These are phyloP conservation scores for Tragulus kanchil DNA, from an alignment of 2,113 vertebrate species.

Conservation along the genomic window DNA sequence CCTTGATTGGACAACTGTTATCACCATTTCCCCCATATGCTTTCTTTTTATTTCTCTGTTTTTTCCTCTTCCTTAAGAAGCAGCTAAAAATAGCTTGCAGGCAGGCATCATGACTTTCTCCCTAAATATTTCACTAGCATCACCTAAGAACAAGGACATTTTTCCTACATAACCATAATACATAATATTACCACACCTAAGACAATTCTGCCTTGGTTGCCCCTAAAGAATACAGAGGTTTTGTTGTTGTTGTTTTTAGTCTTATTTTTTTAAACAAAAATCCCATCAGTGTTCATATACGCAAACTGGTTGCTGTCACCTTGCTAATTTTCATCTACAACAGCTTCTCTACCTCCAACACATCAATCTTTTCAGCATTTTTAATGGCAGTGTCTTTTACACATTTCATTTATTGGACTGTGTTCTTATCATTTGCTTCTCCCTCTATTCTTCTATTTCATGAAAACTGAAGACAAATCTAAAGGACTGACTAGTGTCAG, in stretches of 20 bases:
- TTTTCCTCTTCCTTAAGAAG: not conserved
- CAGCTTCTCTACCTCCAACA: not conserved
- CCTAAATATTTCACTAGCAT: not conserved
- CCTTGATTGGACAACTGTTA: not conserved
- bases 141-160: slow-evolving; percentile 12
- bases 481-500: slow-evolving; percentile 2
- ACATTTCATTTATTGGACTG: not conserved
- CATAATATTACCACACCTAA: not conserved
- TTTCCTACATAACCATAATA: not conserved
- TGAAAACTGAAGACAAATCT: not conserved
- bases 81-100: slow-evolving; percentile 46
- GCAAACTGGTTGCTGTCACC: not conserved
- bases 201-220: not conserved
- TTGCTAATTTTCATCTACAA: not conserved
- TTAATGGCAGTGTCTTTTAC: not conserved
- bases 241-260: not conserved
- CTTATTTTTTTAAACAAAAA: not conserved
- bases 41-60: slow-evolving; percentile 20
- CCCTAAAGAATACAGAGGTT: not conserved
- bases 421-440: not conserved
- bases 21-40: not conserved
- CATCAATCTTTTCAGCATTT: not conserved
- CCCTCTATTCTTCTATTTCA: not conserved
- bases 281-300: not conserved
- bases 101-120: not conserved